Conservation (phyloP, 2,888 invertebrate species). For the Ornithoptera alexandrae region DNA sequence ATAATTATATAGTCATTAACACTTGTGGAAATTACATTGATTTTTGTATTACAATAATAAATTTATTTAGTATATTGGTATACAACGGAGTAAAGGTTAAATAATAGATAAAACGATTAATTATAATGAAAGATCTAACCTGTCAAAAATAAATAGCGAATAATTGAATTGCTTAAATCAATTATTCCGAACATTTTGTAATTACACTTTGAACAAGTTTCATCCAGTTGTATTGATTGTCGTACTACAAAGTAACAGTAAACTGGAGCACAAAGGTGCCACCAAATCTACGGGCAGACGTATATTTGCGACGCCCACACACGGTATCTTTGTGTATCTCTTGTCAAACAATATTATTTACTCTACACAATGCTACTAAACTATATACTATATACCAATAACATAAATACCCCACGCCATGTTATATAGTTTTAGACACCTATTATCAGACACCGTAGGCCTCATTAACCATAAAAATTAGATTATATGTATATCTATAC, state of each 20-base stretch:
- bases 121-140: background rate
- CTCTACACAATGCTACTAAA: background rate
- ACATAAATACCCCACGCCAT: background rate
- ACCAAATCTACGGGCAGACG: background rate
- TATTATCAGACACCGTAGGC: too few species aligned
- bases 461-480: too few species aligned
- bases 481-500: too few species aligned
- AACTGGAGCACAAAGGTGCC: slow-evolving; percentile 3
- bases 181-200: background rate
- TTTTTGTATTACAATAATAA: too few species aligned
- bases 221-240: background rate
- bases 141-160: background rate
- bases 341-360: background rate
- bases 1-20: too few species aligned
- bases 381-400: background rate
- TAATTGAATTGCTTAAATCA: background rate
- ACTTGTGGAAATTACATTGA: too few species aligned
- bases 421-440: too few species aligned
- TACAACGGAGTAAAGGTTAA: too few species aligned
- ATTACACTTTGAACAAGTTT: background rate
- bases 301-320: slow-evolving; percentile 8
- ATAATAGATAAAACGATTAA: background rate
- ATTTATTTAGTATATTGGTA: too few species aligned
- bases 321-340: slow-evolving; percentile 3
- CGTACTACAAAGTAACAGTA: slow-evolving; percentile 5